A percentile compares a stretch with the other conserved stretches of the same genome.
These are phyloP conservation scores for Chironomus tepperi DNA, from an alignment of 1,140 invertebrate species.

Conservation along the genomic window DNA sequence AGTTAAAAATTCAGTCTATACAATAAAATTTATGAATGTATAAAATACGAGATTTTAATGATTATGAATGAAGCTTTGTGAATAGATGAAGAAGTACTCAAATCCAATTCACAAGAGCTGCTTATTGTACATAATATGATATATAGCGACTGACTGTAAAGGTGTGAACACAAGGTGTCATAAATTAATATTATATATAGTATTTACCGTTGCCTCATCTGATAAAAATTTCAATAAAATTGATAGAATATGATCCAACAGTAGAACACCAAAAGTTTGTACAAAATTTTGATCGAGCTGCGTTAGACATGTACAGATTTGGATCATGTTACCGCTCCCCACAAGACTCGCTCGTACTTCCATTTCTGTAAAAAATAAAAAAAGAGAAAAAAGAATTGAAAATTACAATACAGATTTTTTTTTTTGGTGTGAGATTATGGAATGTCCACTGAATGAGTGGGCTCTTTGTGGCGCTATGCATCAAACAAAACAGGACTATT, in stretches of 20 bases:
- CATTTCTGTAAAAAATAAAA: not conserved
- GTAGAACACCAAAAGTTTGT: slow-evolving; percentile 15
- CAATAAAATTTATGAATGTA: not conserved
- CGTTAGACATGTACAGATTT: slow-evolving; percentile 17
- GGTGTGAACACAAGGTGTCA: slow-evolving; percentile 12
- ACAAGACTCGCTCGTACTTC: slow-evolving; percentile 18
- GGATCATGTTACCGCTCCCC: slow-evolving; percentile 21
- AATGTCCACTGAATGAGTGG: too few relatives aligned
- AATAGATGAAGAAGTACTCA: not conserved
- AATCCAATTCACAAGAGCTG: not conserved
- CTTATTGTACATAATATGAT: not conserved
- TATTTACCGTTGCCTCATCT: slow-evolving; percentile 17
- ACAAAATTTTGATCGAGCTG: slow-evolving; percentile 23
- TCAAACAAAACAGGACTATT: not conserved
- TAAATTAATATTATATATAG: slow-evolving; percentile 19
- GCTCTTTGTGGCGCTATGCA: too few relatives aligned
- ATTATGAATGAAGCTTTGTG: not conserved
- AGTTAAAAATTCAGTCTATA: not conserved
- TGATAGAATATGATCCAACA: not conserved
- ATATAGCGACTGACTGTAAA: not conserved
- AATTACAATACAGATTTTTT: not conserved
- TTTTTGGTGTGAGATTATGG: too few relatives aligned
- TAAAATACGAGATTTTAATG: not conserved
- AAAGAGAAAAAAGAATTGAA: not conserved
- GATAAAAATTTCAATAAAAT: slow-evolving; percentile 17